Percentiles rank a stretch among this genome's conserved stretches.
Evolutionary conservation across 2,113 vertebrate genomes (phyloP).

Genomic region (Xiphophorus maculatus): DNA sequence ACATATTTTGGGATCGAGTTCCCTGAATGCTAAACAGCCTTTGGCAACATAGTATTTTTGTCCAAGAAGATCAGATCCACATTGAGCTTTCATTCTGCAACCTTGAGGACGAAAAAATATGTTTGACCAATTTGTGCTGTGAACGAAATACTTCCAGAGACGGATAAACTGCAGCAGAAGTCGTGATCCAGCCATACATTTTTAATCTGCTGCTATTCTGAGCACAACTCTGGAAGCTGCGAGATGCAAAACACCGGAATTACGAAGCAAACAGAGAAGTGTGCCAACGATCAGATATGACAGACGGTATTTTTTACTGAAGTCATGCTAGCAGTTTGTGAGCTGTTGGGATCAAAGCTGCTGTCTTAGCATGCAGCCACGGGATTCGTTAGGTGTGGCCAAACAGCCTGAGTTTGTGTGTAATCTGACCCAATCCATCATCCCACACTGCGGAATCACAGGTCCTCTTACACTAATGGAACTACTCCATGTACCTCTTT

Average conservation of each 20-base stretch:
- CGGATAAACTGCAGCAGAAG: neutral
- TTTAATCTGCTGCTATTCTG: neutral
- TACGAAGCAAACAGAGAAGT: neutral
- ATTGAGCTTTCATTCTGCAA: neutral
- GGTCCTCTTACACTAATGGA: neutral
- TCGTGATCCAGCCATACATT: neutral
- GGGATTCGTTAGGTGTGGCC: conserved; percentile 6
- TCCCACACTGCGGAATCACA: neutral
- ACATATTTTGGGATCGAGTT: too few species aligned
- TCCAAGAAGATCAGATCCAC: too few species aligned
- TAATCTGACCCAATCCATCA: conserved; percentile 5
- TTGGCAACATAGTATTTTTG: too few species aligned
- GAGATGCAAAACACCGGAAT: conserved; percentile 3
- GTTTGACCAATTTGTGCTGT: neutral
- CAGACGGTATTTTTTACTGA: conserved; percentile 20
- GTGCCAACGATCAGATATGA: neutral
- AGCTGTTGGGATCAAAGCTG: neutral
- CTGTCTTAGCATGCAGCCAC: neutral
- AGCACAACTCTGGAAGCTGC: conserved; percentile 14
- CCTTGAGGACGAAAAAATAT: neutral
- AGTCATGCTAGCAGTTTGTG: conserved; percentile 1
- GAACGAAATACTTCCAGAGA: neutral
- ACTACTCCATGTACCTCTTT: neutral
- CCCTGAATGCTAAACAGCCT: too few species aligned
- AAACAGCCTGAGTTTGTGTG: neutral